Percentiles rank a stretch among this genome's conserved stretches.
These are phyloP conservation scores for Drosophila azteca DNA, from an alignment of 1,140 invertebrate genomes.

Conservation along the genomic window DNA sequence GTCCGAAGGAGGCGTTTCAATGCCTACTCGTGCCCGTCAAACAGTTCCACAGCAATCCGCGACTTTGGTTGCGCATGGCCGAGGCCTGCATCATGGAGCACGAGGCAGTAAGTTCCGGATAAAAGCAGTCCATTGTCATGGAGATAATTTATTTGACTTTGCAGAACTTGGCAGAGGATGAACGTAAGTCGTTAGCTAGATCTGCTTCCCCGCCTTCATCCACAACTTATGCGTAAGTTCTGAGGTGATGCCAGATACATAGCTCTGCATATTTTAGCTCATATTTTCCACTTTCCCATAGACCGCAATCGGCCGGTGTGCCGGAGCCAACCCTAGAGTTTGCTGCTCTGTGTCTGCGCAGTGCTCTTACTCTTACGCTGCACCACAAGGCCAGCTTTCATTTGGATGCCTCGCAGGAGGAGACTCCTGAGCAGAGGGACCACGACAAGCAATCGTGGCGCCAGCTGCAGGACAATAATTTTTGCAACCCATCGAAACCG, in stretches of 20 bases:
- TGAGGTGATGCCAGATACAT: neutral
- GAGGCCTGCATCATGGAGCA: conserved; percentile 94
- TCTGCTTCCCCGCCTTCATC: conserved; percentile 8
- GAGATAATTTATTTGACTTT: neutral
- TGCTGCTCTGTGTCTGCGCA: conserved; percentile 93
- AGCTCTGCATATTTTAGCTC: neutral
- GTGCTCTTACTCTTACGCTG: conserved; percentile 88
- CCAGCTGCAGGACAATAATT: conserved; percentile 80
- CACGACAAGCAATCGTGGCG: conserved; percentile 68
- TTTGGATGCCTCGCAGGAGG: conserved; percentile 61
- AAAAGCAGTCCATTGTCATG: neutral
- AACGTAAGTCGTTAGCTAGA: conserved; percentile 44
- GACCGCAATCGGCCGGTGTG: conserved; percentile 90
- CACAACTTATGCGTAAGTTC: conserved; percentile 59
- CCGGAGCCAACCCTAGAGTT: conserved; percentile 95
- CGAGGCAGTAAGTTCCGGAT: conserved; percentile 85
- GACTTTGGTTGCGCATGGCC: conserved; percentile 95
- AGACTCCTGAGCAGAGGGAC: conserved; percentile 84
- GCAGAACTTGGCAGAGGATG: conserved; percentile 59
- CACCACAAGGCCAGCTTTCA: conserved; percentile 84
- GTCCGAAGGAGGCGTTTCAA: conserved; percentile 93
- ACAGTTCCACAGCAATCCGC: conserved; percentile 93
- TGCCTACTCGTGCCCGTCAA: conserved; percentile 95
- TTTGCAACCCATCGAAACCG: conserved; percentile 84
- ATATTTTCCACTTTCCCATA: conserved; percentile 74